Evolutionary conservation across 1,140 invertebrate genomes (phyloP).

Genomic region (Leptopilina boulardi): DNA sequence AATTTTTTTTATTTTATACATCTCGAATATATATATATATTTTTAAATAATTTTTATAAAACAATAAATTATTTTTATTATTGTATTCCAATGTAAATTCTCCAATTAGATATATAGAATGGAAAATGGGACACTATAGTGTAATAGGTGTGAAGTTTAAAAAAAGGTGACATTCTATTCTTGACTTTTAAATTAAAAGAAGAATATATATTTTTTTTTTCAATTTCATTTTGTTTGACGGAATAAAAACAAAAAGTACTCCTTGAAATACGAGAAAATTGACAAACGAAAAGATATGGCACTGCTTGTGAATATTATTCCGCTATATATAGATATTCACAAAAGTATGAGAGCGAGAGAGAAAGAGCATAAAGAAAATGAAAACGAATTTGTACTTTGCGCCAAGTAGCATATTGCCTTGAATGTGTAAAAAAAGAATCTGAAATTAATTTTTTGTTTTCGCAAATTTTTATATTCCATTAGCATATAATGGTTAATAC

Average conservation of each 20-base stretch:
- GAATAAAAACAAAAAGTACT: constrained; percentile 1
- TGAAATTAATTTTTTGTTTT: neutral
- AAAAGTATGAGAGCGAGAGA: neutral
- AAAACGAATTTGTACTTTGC: constrained; percentile 15
- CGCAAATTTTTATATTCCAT: constrained; percentile 19
- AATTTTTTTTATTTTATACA: too few relatives aligned
- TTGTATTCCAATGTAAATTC: too few relatives aligned
- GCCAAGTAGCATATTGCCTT: constrained; percentile 9
- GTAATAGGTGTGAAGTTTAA: neutral
- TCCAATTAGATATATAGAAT: too few relatives aligned
- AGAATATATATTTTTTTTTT: neutral
- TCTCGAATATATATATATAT: too few relatives aligned
- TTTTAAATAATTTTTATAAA: too few relatives aligned
- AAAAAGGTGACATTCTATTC: neutral
- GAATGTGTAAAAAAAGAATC: neutral
- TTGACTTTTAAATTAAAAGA: neutral
- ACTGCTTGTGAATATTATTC: neutral
- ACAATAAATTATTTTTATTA: too few relatives aligned
- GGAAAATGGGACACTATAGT: too few relatives aligned
- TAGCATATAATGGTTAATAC: neutral
- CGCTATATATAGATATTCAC: neutral
- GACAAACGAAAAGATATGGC: neutral
- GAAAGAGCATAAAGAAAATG: constrained; percentile 6
- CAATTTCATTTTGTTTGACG: neutral
- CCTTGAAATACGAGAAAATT: constrained; percentile 23